Base-by-base conservation (phyloP, 1,140 invertebrate species). In the Trachymyrmex cornetzi region DNA sequence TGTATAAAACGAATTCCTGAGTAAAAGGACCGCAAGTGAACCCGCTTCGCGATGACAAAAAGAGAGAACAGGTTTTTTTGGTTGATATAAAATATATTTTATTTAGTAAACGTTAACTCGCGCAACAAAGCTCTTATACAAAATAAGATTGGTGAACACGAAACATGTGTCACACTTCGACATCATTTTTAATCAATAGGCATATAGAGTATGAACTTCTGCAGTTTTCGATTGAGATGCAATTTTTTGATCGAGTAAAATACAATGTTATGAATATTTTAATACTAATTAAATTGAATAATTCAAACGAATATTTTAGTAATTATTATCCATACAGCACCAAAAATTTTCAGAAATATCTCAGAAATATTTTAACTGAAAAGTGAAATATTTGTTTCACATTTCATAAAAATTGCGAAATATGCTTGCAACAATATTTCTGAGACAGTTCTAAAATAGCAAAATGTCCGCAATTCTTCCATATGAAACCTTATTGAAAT, bases 1-100 rank as follows among this genome's bases (percentile, higher is more conserved):
- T 22, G 22, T 1, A n/a, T 9, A 19, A 80, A 38, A 57, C 22
- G 11, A 24, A 7, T 1, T 57, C 9, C 6, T n/a, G 48, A 5
- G 16, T 19, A 22, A n/a, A 34, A 34, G 16, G 1, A 24, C 14
- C 44, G 5, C 50, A 14, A 55, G 11, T 55, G 9, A 79, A 38
- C 19, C 34, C n/a, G 6, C 11, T 38, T 38, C 6, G 22, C 16
- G 16, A 11, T 30, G n/a, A 0, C 57, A 53, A 64, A 55, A 71
- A 69, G 5, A 44, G n/a, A 12, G 44, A 27, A 64, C 4, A 22
- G 11, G 0, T 44, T 14, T n/a, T 44, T 44, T 57, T 38, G 16
- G 0, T 57, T 24, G 9, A 81, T 81, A 71, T 71, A 81, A 81
- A 81, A 81, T 81, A 81, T 81, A 57, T 81, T 81, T 81, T 69